These are phyloP conservation scores for Arothron firmamentum DNA, from an alignment of 2,113 vertebrate genomes.

Conservation along the genomic window DNA sequence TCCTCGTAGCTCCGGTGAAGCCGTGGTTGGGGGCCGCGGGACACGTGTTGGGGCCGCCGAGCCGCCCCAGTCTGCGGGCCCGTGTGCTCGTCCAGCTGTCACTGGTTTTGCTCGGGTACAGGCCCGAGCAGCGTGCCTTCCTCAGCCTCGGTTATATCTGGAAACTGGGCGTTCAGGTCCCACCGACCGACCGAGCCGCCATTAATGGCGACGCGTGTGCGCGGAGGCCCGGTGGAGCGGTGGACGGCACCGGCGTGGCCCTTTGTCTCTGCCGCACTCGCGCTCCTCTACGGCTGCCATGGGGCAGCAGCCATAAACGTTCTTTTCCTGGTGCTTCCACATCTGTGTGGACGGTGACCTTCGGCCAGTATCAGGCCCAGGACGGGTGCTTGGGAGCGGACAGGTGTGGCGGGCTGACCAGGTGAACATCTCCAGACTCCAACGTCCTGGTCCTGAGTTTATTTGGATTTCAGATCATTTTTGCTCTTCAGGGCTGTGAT, in stretches of 20 bases:
- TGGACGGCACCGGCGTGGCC: constrained; percentile 36
- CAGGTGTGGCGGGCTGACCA: constrained; percentile 37
- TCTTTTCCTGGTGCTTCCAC: too few relatives aligned
- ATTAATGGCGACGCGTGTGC: rapidly evolving
- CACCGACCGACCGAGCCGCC: background rate
- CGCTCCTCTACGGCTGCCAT: too few relatives aligned
- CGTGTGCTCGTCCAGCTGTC: constrained; percentile 19
- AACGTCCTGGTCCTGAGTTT: too few relatives aligned
- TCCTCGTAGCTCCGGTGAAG: rapidly evolving
- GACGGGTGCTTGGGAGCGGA: background rate
- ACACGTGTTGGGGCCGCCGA: constrained; percentile 46
- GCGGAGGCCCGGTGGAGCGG: constrained; percentile 26
- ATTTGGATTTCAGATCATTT: too few relatives aligned
- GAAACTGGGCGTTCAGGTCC: background rate
- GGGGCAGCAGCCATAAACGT: too few relatives aligned
- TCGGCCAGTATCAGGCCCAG: too few relatives aligned
- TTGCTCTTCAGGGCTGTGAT: too few relatives aligned
- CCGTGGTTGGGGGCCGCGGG: background rate
- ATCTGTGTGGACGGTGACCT: too few relatives aligned
- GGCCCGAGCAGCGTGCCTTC: background rate
- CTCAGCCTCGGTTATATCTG: constrained; percentile 17
- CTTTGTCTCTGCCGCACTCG: constrained; percentile 44
- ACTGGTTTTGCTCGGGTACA: background rate
- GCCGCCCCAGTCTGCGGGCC: constrained; percentile 3
- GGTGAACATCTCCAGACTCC: too few relatives aligned